phyloP scores from a whole-genome alignment of 2,888 invertebrate species.

The Trachelus tabidus region DNA sequence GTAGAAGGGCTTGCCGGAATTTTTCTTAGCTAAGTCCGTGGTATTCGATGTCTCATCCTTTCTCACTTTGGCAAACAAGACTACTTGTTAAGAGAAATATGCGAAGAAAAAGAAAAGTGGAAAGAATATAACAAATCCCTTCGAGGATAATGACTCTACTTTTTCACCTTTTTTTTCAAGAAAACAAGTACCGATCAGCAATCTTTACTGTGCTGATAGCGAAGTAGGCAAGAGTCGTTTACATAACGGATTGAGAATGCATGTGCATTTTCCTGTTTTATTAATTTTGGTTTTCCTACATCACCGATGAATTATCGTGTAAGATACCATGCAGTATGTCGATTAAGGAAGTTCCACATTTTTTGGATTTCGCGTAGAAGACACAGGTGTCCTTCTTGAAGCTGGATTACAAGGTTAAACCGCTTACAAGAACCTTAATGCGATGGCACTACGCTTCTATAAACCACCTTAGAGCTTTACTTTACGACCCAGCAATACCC shows the following conservation, averaged over 20 bases:
- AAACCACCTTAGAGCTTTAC: background rate
- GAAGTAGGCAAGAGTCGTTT: background rate
- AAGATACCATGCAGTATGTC: background rate
- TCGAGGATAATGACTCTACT: background rate
- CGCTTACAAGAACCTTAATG: background rate
- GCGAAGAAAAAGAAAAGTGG: background rate
- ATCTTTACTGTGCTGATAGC: background rate
- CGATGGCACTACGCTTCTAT: background rate
- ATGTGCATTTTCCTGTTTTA: background rate
- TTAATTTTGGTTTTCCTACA: background rate
- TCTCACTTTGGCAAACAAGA: background rate
- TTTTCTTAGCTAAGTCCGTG: background rate
- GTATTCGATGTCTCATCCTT: background rate
- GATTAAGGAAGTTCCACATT: background rate
- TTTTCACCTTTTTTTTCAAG: background rate
- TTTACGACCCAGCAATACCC: background rate
- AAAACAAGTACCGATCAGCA: background rate
- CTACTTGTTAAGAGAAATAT: background rate
- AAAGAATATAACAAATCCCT: background rate
- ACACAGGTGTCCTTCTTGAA: background rate
- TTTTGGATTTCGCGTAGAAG: background rate
- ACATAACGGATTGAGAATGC: too few relatives aligned
- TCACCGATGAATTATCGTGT: background rate
- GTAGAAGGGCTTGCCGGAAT: background rate
- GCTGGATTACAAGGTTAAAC: background rate